Base-by-base conservation (phyloP, 2,888 invertebrate species). In the Papilio protenor region DNA sequence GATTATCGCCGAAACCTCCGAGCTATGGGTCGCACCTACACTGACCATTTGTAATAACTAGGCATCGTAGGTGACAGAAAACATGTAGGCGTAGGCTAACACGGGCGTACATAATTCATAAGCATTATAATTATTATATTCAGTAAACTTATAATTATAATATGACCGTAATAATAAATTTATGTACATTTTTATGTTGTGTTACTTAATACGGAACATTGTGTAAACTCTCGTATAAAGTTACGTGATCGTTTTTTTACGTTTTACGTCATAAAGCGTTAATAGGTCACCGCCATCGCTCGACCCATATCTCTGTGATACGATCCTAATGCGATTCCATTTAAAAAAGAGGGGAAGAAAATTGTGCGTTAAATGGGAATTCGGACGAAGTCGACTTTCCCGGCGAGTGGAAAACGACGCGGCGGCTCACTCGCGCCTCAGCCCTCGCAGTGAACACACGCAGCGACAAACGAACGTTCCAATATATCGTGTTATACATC, bases 301-400 rank as follows among this genome's bases (percentile, higher is more conserved):
- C 70, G 23, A 72, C n/a, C 33, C 61, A 66, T 59, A 78, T 69
- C 69, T 49, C 52, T 74, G 61, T 75, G 47, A 79, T 79, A 79
- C 73, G 72, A 78, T 77, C 75, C 77, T 87, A 87, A 88, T 87
- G 87, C 83, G 81, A 84, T 89, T 89, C 88, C 84, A 83, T 85
- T 85, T 87, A 57, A 78, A 76, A 84, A 88, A 85, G 85, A 84
- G 85, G 81, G 81, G 81, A 83, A 82, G 84, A 85, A 84, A 86
- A 84, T 84, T 79, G 81, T 85, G 84, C 82, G 82, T 79, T 85
- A 84, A 77, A 79, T 78, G 55, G 75, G 74, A 61, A 72, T 82
- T 88, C 88, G 90, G 91, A 91, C 89, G 89, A 86, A 79, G 27
- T 47, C 87, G 87, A 84, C 83, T 91, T 93, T 92, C 88, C 93